phyloP scores from a whole-genome alignment of 2,797 vertebrate species.

The Microhierax caerulescens region DNA sequence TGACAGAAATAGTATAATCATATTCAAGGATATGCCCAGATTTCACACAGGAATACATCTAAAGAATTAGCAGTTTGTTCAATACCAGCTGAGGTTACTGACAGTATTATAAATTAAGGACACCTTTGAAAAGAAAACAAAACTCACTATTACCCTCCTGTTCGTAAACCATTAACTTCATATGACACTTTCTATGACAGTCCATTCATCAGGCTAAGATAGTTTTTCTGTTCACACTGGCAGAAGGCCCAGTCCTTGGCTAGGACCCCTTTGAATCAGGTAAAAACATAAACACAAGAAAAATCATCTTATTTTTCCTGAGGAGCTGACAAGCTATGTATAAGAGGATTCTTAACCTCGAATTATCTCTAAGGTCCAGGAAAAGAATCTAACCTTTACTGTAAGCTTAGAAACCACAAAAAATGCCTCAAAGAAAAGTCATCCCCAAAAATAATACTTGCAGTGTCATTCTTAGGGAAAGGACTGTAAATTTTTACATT shows the following conservation, averaged over 20 bases:
- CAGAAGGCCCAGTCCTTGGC: neutral
- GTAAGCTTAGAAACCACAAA: neutral
- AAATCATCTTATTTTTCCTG: neutral
- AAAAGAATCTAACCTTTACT: neutral
- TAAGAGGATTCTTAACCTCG: neutral
- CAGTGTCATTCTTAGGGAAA: neutral
- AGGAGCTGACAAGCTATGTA: neutral
- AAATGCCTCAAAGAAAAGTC: neutral
- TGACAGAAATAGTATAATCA: neutral
- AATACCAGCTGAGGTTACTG: neutral
- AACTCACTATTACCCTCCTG: neutral
- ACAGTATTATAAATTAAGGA: neutral
- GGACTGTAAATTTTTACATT: neutral
- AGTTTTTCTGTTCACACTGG: neutral
- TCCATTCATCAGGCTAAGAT: neutral
- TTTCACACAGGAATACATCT: neutral
- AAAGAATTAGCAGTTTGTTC: neutral
- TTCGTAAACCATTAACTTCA: neutral
- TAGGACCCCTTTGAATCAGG: neutral
- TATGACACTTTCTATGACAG: neutral
- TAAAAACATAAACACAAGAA: neutral
- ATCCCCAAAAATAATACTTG: neutral
- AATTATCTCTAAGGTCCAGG: neutral
- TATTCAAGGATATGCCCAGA: neutral
- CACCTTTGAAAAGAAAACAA: neutral